These are phyloP conservation scores for Mola mola DNA, from an alignment of 2,113 vertebrate species.

Conservation along the genomic window DNA sequence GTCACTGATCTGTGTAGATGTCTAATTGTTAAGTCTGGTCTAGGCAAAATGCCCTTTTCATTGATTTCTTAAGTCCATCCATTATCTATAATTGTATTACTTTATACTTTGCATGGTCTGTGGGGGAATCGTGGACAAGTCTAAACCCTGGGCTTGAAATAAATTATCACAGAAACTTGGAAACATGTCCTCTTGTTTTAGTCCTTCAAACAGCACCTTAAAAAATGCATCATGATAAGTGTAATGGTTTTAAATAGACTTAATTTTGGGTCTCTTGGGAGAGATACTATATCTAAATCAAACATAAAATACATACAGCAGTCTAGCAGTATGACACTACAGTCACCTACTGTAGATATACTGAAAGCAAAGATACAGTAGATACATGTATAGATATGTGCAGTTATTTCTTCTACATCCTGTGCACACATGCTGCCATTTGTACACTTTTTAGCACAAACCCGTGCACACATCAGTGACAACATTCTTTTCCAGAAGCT, in stretches of 20 bases:
- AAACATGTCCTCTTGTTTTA: not conserved
- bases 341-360: no score
- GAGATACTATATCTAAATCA: conserved; percentile 2
- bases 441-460: conserved; percentile 11
- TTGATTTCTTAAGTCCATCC: no score
- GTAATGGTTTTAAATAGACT: conserved; percentile 14
- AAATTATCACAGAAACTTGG: conserved; percentile 1
- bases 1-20: no score
- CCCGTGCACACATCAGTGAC: conserved; percentile 45
- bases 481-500: conserved; percentile 53
- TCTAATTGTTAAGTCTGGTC: no score
- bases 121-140: no score
- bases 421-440: not conserved
- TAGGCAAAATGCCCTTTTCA: no score
- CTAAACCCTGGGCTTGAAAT: no score
- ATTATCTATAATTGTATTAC: not conserved
- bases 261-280: not conserved
- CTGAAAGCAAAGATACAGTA: no score
- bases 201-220: not conserved
- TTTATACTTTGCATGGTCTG: not conserved
- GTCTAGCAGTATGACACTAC: not conserved
- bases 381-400: not conserved
- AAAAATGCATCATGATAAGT: conserved; percentile 1
- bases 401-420: conserved; percentile 8
- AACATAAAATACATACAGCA: no score